phyloP scores from a whole-genome alignment of 2,113 vertebrate species.

The Pygoscelis antarcticus region DNA sequence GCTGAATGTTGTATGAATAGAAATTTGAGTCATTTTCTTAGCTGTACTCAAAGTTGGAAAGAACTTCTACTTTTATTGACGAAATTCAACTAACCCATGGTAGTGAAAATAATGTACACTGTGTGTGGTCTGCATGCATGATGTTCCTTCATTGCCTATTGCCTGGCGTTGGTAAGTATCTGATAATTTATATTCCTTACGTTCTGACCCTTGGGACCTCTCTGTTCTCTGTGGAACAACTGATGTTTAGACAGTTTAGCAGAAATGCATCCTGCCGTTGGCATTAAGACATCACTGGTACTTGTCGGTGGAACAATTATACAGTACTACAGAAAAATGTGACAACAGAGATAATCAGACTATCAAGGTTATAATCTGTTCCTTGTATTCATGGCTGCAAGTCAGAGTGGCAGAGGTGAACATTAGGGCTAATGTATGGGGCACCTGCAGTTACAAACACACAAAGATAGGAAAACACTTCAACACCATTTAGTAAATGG shows the following conservation, averaged over 20 bases:
- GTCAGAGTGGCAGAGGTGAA: constrained; percentile 26
- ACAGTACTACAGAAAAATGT: neutral
- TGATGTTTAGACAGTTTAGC: neutral
- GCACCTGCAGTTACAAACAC: constrained; percentile 30
- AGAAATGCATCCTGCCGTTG: neutral
- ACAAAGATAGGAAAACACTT: constrained; percentile 18
- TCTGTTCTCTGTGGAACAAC: neutral
- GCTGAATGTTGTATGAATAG: neutral
- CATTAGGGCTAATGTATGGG: neutral
- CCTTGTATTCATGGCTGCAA: constrained; percentile 31
- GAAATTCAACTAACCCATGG: neutral
- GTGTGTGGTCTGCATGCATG: neutral
- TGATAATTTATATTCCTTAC: neutral
- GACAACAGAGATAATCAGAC: constrained; percentile 54
- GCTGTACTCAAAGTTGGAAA: neutral
- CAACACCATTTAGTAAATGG: constrained; percentile 38
- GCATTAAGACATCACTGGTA: constrained; percentile 22
- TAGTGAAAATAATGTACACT: neutral
- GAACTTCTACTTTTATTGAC: neutral
- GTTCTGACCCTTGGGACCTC: neutral
- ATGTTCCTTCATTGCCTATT: neutral
- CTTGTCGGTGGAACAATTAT: constrained; percentile 60
- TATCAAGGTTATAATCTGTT: constrained; percentile 15
- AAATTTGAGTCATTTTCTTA: neutral
- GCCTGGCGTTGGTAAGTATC: neutral